Evolutionary conservation across 1,140 invertebrate genomes (phyloP), one percentile per base, ranked within the genome.

Genomic region (Parapsyche elsis): DNA sequence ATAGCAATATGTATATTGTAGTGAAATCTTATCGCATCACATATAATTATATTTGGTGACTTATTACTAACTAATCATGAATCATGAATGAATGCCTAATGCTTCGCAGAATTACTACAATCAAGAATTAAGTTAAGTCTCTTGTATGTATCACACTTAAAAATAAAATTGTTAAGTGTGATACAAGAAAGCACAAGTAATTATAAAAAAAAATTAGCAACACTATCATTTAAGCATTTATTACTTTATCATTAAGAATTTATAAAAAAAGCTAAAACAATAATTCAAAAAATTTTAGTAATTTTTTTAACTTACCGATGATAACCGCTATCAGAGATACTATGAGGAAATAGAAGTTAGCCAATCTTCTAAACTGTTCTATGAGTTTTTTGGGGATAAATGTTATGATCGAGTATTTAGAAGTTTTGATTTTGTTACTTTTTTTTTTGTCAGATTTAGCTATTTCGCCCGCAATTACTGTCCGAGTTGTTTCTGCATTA

Each of bases 261-360:
- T 12, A 38, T 5, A 5, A 53, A 53, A 53, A 5, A 10, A 5
- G 10, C 16, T 16, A 12, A 53, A 53, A 53, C 12, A 53, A 12
- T 46, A 46, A 5, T 46, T 46, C 5, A 46, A 46, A 46, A 46
- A n/a, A n/a, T n/a, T n/a, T n/a, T 46, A 46, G 12, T 16, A 71
- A 5, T 71, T 46, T 19, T 46, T n/a, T 1, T 5, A 23, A 76
- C 88, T 88, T 86, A 94, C 93, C 90, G 80, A 92, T 93, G 9
- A 90, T 67, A 0, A 92, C 76, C 0, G 93, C 90, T 77, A 95
- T 91, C n/a, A 95, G 86, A 10, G 91, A 91, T 75, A 94, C 91
- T 64, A 92, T 87, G 0, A 96, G 88, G 84, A 97, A 97, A 85
- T 96, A 97, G 84, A 96, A 95, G 87, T 96, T 97, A 23, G 94